Conservation (phyloP, 2,797 vertebrate genomes). For the Propithecus perrieri region DNA sequence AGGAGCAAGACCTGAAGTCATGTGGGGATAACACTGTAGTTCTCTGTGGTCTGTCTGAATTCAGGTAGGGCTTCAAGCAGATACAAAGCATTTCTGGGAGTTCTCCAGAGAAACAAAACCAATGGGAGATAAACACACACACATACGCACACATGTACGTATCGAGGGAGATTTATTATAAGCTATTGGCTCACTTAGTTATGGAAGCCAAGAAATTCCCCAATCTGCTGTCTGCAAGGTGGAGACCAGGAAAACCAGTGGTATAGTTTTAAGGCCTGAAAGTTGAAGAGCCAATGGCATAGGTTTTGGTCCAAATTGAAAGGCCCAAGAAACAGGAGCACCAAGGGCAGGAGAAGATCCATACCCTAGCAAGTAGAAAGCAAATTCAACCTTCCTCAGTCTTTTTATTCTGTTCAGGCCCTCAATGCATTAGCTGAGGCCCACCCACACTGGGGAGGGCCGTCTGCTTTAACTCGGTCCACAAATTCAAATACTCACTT, state of each 20-base stretch:
- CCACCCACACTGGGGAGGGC: fast-evolving
- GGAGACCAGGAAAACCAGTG: not conserved
- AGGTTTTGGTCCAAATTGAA: not conserved
- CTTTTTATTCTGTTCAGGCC: not conserved
- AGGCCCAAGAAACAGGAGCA: not conserved
- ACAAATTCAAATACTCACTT: not conserved
- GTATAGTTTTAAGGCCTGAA: not conserved
- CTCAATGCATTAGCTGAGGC: not conserved
- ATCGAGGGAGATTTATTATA: not conserved
- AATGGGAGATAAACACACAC: not conserved
- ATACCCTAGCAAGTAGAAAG: not conserved
- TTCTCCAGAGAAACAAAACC: not conserved
- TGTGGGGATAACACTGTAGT: not conserved
- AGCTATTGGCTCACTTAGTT: not conserved
- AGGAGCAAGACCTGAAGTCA: not conserved
- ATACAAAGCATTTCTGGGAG: not conserved
- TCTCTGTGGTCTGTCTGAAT: not conserved
- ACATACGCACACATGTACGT: not conserved
- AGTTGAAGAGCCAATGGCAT: not conserved
- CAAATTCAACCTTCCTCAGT: not conserved
- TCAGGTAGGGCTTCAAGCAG: not conserved
- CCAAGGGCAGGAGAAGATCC: not conserved
- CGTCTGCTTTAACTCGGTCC: not conserved
- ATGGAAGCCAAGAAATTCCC: not conserved
- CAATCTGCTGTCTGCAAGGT: not conserved